Evolutionary conservation across 2,888 invertebrate species (phyloP).

Genomic region (Lithophane leautieri): DNA sequence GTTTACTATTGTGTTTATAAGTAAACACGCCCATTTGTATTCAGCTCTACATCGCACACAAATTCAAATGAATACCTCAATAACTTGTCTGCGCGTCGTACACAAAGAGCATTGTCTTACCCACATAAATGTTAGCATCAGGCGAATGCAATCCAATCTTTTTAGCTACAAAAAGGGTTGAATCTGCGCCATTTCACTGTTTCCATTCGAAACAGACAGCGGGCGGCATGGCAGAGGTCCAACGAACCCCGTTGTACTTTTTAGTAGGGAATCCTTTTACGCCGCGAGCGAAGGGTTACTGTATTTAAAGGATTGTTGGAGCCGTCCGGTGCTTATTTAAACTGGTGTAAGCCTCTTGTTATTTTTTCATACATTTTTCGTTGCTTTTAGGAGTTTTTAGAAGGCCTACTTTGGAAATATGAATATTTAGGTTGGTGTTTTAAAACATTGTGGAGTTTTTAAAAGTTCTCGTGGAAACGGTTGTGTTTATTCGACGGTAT

Average conservation of each 20-base stretch:
- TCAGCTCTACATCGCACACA: constrained; percentile 56
- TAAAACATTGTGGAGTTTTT: constrained; percentile 40
- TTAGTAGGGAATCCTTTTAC: constrained; percentile 56
- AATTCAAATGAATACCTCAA: constrained; percentile 63
- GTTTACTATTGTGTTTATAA: constrained; percentile 58
- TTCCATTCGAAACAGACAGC: constrained; percentile 74
- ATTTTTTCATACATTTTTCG: constrained; percentile 62
- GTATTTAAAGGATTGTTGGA: constrained; percentile 69
- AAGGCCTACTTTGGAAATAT: constrained; percentile 56
- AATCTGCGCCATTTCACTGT: constrained; percentile 73
- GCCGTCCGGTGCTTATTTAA: constrained; percentile 64
- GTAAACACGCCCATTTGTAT: constrained; percentile 62
- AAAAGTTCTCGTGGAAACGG: constrained; percentile 50
- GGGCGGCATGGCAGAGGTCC: constrained; percentile 60
- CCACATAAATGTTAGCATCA: constrained; percentile 74
- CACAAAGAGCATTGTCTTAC: constrained; percentile 75
- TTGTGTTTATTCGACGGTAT: constrained; percentile 42
- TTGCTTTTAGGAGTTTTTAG: constrained; percentile 59
- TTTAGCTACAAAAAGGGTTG: constrained; percentile 74
- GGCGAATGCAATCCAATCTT: constrained; percentile 77
- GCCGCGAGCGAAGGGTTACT: constrained; percentile 65
- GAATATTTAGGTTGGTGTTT: constrained; percentile 60
- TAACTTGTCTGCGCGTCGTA: constrained; percentile 57
- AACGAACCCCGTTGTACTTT: constrained; percentile 63
- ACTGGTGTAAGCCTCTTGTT: constrained; percentile 61